Base-by-base conservation (phyloP, 2,113 vertebrate genomes). In the Calypte anna region DNA sequence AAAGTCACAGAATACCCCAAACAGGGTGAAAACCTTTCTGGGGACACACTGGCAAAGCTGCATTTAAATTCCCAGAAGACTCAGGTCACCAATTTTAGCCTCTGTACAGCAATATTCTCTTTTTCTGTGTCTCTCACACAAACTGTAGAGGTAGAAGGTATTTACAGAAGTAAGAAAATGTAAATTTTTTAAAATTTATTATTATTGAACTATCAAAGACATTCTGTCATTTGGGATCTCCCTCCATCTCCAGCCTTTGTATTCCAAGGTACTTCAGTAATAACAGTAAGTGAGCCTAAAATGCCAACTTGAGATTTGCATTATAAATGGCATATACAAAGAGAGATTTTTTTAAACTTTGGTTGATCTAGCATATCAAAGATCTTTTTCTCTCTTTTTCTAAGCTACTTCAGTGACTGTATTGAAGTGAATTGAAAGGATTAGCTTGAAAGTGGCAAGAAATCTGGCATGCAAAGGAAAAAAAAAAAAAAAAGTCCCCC, bases 361-460 rank as follows among this genome's bases (percentile, higher is more conserved):
- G 96, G 97, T 98, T 98, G 96, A 98, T 98, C 97, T 97, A 97
- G 92, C 80, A 97, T 98, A 98, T 98, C 98, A 98, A 98, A 98
- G 97, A 97, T 97, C 90, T 97, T 97, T 98, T 97, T 57, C 90
- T 93, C 96, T 93, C 94, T 95, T 96, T 96, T 97, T 97, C 96
- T 97, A 90, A 96, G 96, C 96, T 97, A 97, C 97, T 98, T 98
- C 98, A 98, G 97, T 98, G 95, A 96, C 96, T 96, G 91, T 94
- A 97, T 93, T 98, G 98, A 98, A 98, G 97, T 97, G 95, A 98
- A 98, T 97, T 98, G 96, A 98, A 98, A 98, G 97, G 92, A 97
- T 95, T 96, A 97, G 93, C 97, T 97, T 98, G 96, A 98, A 98
- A 98, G 98, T 96, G 91, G 87, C 81, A 91, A 86, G 79, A 96